These are phyloP conservation scores for Corythoichthys intestinalis DNA, from an alignment of 2,113 vertebrate species.

Conservation along the genomic window DNA sequence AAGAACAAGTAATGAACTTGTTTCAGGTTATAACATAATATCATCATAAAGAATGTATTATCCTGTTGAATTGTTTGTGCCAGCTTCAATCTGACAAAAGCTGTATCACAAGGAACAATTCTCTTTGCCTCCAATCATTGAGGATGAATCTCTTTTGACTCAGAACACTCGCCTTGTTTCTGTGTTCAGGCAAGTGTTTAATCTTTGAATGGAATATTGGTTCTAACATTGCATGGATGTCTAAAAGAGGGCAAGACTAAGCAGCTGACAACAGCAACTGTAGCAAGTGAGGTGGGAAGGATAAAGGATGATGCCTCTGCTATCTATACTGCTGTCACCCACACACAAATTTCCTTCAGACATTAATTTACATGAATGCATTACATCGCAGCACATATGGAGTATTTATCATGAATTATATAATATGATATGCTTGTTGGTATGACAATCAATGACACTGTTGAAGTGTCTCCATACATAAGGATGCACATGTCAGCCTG, in stretches of 20 bases:
- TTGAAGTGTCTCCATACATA: conserved; percentile 27
- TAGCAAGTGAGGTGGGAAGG: conserved; percentile 31
- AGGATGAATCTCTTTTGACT: conserved; percentile 16
- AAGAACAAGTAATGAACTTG: background rate
- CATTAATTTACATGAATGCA: conserved; percentile 19
- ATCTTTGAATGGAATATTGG: conserved; percentile 28
- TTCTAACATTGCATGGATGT: conserved; percentile 20
- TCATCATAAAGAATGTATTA: conserved; percentile 3
- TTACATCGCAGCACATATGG: conserved; percentile 16
- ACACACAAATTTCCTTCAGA: conserved; percentile 16
- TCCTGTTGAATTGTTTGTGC: background rate
- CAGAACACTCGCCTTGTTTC: conserved; percentile 14
- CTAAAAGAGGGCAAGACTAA: conserved; percentile 9
- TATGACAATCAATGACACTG: conserved; percentile 28
- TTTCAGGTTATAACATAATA: conserved; percentile 13
- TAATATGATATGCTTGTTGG: conserved; percentile 19
- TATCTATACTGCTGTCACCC: conserved; percentile 13
- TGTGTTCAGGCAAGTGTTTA: conserved; percentile 26
- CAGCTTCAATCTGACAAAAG: conserved; percentile 11
- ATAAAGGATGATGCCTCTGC: conserved; percentile 29
- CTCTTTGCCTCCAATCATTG: conserved; percentile 25
- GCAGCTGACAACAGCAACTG: conserved; percentile 4
- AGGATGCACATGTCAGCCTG: conserved; percentile 17
- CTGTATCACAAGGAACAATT: conserved; percentile 7
- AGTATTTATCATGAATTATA: conserved; percentile 2